These are phyloP conservation scores for Orchesella flavescens DNA, from an alignment of 2,888 invertebrate genomes.

Conservation along the genomic window DNA sequence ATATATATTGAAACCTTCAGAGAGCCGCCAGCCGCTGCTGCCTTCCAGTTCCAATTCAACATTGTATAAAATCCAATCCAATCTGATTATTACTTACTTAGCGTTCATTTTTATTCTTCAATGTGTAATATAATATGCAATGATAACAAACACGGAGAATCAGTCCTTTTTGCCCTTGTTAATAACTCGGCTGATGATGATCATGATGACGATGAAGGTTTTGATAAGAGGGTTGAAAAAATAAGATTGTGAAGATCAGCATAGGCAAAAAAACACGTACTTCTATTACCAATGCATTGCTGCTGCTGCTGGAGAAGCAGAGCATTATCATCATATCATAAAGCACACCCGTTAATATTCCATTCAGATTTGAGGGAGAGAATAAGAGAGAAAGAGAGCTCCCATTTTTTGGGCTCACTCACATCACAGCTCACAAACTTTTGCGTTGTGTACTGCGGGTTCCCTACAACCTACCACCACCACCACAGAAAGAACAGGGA, in stretches of 20 bases:
- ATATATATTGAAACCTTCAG: neutral
- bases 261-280: slow-evolving; percentile 10
- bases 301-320: too few species aligned
- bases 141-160: slow-evolving; percentile 56
- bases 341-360: slow-evolving; percentile 23
- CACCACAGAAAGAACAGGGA: slow-evolving; percentile 57
- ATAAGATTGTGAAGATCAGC: slow-evolving; percentile 1
- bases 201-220: slow-evolving; percentile 14
- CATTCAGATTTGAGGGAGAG: slow-evolving; percentile 17
- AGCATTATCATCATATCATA: too few species aligned
- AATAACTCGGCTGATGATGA: slow-evolving; percentile 31
- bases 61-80: too few species aligned
- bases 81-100: slow-evolving; percentile 34
- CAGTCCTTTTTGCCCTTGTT: slow-evolving; percentile 49
- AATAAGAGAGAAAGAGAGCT: slow-evolving; percentile 2
- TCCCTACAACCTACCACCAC: slow-evolving; percentile 62
- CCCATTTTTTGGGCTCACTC: neutral
- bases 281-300: too few species aligned
- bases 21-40: too few species aligned
- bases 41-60: too few species aligned
- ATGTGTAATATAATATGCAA: slow-evolving; percentile 61
- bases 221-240: slow-evolving; percentile 30
- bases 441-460: slow-evolving; percentile 63
- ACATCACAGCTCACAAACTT: slow-evolving; percentile 37
- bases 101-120: slow-evolving; percentile 4